Conservation (phyloP, 2,797 vertebrate species). For the Tapera naevia region DNA sequence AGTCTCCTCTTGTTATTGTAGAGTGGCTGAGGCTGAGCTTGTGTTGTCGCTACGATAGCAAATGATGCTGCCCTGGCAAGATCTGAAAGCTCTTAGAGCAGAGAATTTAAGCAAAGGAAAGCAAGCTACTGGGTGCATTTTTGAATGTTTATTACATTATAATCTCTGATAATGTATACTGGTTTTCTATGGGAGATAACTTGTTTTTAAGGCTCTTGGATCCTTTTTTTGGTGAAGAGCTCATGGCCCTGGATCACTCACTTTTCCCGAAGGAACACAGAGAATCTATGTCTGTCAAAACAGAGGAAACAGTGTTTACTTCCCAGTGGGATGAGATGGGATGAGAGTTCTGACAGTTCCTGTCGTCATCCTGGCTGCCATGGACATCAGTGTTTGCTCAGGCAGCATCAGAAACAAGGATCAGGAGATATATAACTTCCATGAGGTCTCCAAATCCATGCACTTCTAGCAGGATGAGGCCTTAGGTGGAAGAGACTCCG, state of each 20-base stretch:
- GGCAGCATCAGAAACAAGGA: not conserved
- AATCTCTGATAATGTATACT: not conserved
- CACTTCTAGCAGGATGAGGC: not conserved
- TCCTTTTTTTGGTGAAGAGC: not conserved
- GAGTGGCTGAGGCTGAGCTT: not conserved
- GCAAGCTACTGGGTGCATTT: not conserved
- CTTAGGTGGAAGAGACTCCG: not conserved
- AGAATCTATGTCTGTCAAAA: not conserved
- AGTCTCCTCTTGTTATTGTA: not conserved
- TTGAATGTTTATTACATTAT: not conserved
- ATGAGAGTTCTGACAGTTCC: not conserved
- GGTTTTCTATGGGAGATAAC: not conserved
- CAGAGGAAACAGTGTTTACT: not conserved
- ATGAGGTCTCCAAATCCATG: not conserved
- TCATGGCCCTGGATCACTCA: not conserved
- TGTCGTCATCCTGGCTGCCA: not conserved
- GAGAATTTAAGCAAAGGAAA: not conserved
- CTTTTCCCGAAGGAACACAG: not conserved
- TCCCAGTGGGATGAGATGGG: not conserved
- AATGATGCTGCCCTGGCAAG: not conserved
- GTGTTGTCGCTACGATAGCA: not conserved
- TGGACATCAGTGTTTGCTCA: not conserved
- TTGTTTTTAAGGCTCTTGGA: not conserved
- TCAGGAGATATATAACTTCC: not conserved
- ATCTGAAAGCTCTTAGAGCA: not conserved